These are phyloP conservation scores for Drosophila flavopinicola DNA, from an alignment of 2,888 invertebrate species.

Conservation along the genomic window DNA sequence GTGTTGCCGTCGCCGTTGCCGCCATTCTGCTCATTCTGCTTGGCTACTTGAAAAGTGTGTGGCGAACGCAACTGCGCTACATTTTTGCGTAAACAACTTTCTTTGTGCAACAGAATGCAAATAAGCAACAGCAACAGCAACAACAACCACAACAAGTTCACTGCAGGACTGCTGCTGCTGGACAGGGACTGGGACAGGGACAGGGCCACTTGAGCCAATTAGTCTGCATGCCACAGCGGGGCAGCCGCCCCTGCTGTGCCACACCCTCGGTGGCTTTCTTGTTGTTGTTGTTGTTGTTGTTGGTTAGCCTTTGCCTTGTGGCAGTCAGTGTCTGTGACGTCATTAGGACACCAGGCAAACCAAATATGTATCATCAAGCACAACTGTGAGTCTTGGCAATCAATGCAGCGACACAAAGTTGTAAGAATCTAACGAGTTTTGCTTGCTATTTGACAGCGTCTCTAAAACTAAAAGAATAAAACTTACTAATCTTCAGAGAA, in stretches of 20 bases:
- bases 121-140: conserved; percentile 12
- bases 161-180: conserved; percentile 32
- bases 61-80: conserved; percentile 49
- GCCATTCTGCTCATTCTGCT: conserved; percentile 2
- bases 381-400: conserved; percentile 4
- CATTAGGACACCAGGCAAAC: too few relatives aligned
- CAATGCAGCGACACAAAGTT: background rate
- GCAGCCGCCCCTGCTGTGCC: conserved; percentile 1
- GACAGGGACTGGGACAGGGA: conserved; percentile 21
- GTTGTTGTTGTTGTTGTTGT: conserved; percentile 1
- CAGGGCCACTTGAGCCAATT: conserved; percentile 65
- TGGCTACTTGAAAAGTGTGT: conserved; percentile 47
- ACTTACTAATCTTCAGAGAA: too few relatives aligned
- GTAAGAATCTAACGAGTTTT: too few relatives aligned
- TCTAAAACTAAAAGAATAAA: too few relatives aligned
- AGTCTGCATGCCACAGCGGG: conserved; percentile 57
- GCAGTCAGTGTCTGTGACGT: conserved; percentile 1
- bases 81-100: conserved; percentile 70
- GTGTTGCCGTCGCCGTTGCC: conserved; percentile 4
- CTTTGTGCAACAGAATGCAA: conserved; percentile 62
- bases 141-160: conserved; percentile 17
- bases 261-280: background rate
- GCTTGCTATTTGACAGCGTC: too few relatives aligned
- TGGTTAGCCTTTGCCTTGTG: conserved; percentile 6
- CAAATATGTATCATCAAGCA: too few relatives aligned